Conservation (phyloP, 2,888 invertebrate genomes). For the Acrobasis suavella region DNA sequence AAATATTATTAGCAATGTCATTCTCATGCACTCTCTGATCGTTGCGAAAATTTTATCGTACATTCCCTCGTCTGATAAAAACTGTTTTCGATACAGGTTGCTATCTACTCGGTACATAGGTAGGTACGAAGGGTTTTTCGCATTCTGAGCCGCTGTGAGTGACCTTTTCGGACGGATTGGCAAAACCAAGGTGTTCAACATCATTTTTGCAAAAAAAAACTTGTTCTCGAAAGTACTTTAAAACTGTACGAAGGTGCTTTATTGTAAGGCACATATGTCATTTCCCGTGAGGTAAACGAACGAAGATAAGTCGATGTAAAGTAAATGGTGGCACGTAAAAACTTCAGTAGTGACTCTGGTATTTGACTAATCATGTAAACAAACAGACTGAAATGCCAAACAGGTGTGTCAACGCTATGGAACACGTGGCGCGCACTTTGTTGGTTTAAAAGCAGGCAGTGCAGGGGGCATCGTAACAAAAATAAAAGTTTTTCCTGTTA, state of each 20-base stretch:
- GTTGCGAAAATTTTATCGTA: constrained; percentile 53
- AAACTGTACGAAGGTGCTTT: constrained; percentile 36
- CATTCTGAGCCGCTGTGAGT: constrained; percentile 36
- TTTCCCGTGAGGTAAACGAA: background rate
- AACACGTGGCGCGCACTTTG: constrained; percentile 34
- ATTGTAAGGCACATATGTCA: background rate
- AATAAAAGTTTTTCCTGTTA: constrained; percentile 55
- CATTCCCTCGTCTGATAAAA: constrained; percentile 49
- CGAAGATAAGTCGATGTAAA: background rate
- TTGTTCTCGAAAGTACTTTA: constrained; percentile 42
- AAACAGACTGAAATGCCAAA: constrained; percentile 28
- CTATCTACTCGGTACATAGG: constrained; percentile 18
- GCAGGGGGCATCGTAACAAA: constrained; percentile 46
- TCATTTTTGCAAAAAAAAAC: constrained; percentile 57
- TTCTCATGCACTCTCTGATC: constrained; percentile 22
- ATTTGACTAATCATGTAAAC: constrained; percentile 27
- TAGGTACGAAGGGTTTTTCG: constrained; percentile 39
- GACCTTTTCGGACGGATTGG: constrained; percentile 60
- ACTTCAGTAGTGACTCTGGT: constrained; percentile 14
- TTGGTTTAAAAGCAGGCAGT: constrained; percentile 34
- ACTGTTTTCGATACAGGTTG: constrained; percentile 39
- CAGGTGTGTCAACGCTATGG: constrained; percentile 33
- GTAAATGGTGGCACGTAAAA: constrained; percentile 12
- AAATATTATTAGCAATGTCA: constrained; percentile 23
- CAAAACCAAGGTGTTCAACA: constrained; percentile 56